These are phyloP conservation scores for Eulithis testata DNA, from an alignment of 2,888 invertebrate species.

Conservation along the genomic window DNA sequence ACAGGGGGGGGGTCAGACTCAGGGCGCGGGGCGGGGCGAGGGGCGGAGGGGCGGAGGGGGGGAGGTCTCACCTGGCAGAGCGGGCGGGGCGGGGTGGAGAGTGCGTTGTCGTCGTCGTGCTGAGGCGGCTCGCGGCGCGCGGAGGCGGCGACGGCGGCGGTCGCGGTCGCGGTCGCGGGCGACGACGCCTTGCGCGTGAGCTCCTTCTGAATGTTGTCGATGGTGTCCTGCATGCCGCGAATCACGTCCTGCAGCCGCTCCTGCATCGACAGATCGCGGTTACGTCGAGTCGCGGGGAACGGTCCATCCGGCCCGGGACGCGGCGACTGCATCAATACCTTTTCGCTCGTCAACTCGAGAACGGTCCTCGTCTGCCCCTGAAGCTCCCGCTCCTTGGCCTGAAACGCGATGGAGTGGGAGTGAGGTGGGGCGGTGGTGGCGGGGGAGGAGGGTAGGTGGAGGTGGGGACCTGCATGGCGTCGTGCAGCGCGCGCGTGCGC, in stretches of 20 bases:
- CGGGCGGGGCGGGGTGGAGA: slow-evolving; percentile 10
- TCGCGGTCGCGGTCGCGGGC: no score
- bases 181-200: slow-evolving; percentile 47
- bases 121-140: not conserved
- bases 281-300: no score
- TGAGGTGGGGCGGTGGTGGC: not conserved
- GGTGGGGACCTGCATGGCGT: not conserved
- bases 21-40: not conserved
- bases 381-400: slow-evolving; percentile 61
- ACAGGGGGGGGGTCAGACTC: no score
- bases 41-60: slow-evolving; percentile 2
- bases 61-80: not conserved
- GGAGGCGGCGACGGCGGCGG: slow-evolving; percentile 36
- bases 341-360: slow-evolving; percentile 59
- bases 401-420: slow-evolving; percentile 21
- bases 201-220: slow-evolving; percentile 71
- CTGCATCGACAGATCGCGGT: slow-evolving; percentile 37
- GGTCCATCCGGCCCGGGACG: not conserved
- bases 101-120: not conserved
- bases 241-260: slow-evolving; percentile 63
- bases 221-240: slow-evolving; percentile 60
- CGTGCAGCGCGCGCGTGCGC: not conserved
- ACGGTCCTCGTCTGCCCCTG: slow-evolving; percentile 58
- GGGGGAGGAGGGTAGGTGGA: not conserved
- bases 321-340: slow-evolving; percentile 47